A percentile compares a stretch with the other conserved stretches of the same genome.
Conservation (phyloP, 1,140 invertebrate genomes). For the Sinella curviseta region DNA sequence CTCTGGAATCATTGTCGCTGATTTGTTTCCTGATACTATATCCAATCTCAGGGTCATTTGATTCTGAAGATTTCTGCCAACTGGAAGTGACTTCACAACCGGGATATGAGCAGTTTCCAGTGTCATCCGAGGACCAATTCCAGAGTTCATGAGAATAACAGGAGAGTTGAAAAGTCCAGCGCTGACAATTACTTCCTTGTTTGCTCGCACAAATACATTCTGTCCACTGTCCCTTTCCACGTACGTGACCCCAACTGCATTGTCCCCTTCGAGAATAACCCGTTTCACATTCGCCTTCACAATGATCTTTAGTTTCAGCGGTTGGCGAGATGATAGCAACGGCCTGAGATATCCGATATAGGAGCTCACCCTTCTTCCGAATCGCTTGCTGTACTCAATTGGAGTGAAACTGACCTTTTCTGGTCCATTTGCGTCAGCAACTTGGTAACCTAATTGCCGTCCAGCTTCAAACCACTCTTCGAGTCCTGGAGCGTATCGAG, state of each 20-base stretch:
- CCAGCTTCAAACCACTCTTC: background rate
- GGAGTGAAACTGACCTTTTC: slow-evolving; percentile 10
- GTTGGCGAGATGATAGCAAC: background rate
- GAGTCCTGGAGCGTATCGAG: too few relatives aligned
- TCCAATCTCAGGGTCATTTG: background rate
- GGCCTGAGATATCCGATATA: slow-evolving; percentile 22
- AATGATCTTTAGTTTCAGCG: slow-evolving; percentile 27
- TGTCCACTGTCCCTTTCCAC: too few relatives aligned
- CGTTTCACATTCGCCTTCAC: slow-evolving; percentile 13
- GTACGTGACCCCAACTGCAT: background rate
- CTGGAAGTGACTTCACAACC: slow-evolving; percentile 21
- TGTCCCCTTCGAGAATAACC: background rate
- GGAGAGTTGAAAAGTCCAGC: too few relatives aligned
- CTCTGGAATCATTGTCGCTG: background rate
- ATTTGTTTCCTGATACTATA: background rate
- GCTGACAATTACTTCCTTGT: too few relatives aligned
- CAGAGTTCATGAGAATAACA: background rate
- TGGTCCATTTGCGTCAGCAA: slow-evolving; percentile 21
- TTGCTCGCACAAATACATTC: too few relatives aligned
- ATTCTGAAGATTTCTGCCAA: slow-evolving; percentile 10
- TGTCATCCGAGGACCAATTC: background rate
- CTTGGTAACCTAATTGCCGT: background rate
- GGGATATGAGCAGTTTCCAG: background rate
- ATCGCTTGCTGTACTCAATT: background rate
- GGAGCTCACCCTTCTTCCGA: slow-evolving; percentile 22